phyloP scores from a whole-genome alignment of 1,140 invertebrate species.

The Diachasmimorpha longicaudata region DNA sequence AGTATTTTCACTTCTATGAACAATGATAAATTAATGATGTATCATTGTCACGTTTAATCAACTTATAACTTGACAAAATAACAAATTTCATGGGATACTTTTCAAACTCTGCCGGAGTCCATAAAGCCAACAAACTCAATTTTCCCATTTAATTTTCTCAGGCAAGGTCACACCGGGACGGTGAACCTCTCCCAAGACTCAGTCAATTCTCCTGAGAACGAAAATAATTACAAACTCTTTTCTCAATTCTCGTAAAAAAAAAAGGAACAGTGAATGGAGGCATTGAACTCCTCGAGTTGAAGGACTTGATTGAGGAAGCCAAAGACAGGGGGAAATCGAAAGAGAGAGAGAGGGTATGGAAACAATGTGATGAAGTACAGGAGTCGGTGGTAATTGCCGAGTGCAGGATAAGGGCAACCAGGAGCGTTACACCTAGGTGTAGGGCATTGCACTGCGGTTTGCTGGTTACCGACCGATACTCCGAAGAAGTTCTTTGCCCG shows the following conservation, averaged over 20 bases:
- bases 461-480: constrained; percentile 4
- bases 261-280: neutral
- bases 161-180: neutral
- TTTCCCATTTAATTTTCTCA: neutral
- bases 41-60: too few species aligned
- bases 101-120: too few species aligned
- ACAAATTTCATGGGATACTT: too few species aligned
- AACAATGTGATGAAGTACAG: constrained; percentile 28
- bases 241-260: neutral
- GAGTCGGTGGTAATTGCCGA: neutral
- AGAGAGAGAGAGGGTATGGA: neutral
- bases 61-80: too few species aligned
- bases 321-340: neutral
- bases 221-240: neutral
- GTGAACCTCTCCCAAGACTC: neutral
- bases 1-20: too few species aligned
- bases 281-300: neutral
- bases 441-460: constrained; percentile 57
- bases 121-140: too few species aligned
- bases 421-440: constrained; percentile 55
- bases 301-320: neutral
- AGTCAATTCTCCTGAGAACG: neutral
- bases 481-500: constrained; percentile 36
- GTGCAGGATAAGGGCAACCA: constrained; percentile 47
- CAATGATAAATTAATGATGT: too few species aligned